Conservation (phyloP, 2,888 invertebrate species). For the Onchidella celtica region DNA sequence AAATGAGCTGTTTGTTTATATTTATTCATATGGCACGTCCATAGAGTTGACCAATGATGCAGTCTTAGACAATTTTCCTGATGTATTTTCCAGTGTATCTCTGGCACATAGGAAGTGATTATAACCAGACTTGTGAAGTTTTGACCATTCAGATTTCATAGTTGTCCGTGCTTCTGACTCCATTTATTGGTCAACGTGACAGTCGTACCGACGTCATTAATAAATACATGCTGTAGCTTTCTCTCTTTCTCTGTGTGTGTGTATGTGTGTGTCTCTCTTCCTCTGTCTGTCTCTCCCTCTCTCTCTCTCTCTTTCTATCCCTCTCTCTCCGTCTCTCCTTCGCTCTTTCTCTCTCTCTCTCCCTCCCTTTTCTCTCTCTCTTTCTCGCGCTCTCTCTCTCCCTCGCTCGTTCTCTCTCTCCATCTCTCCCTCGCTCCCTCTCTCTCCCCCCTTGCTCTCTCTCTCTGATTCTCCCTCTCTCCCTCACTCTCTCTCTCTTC, state of each 20-base stretch:
- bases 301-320: not conserved
- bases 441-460: not conserved
- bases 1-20: no score
- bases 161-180: no score
- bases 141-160: no score
- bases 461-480: not conserved
- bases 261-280: not conserved
- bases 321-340: not conserved
- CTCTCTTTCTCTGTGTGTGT: not conserved
- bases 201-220: no score
- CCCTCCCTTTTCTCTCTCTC: not conserved
- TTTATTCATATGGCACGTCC: no score
- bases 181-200: no score
- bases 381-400: not conserved
- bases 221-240: not conserved
- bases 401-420: not conserved
- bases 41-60: no score
- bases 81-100: no score
- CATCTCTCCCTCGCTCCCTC: not conserved
- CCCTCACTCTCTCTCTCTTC: not conserved
- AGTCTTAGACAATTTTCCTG: no score
- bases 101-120: no score
- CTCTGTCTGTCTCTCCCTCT: not conserved
- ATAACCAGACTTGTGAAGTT: no score
- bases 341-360: not conserved